Evolutionary conservation across 1,140 invertebrate genomes (phyloP), one percentile per base, ranked within the genome.

Genomic region (Nasonia giraulti): DNA sequence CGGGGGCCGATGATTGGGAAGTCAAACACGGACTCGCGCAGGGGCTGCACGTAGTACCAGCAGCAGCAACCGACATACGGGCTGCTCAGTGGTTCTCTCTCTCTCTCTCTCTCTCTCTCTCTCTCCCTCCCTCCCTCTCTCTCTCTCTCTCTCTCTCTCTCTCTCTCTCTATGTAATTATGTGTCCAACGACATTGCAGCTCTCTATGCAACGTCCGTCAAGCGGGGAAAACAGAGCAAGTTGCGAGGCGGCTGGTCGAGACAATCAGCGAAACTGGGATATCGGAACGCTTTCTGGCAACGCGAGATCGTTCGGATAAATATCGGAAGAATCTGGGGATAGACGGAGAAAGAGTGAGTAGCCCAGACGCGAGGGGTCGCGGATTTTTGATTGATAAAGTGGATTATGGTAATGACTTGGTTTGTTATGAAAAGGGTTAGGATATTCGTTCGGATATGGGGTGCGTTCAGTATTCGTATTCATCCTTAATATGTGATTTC

Each of bases 1-100:
- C 80, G 44, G 74, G 85, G 76, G 80, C 76, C 50, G 84, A 78
- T 82, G 84, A 86, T 86, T 86, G 85, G 69, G 85, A 86, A 86
- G 80, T 82, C 75, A 86, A 86, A 86, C 85, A 86, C 17, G 74
- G 82, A 75, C 82, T 71, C 31, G 12, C 33, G 33, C 62, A 55
- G 62, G 74, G 27, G 23, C 31, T 27, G 31, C 17, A 55, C 23
- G 73, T 55, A 55, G 62, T 37, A 17, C 62, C 82, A 83, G 82
- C 31, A 75, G 37, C 27, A 77, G 50, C 17, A n/a, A 23, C 27
- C n/a, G 6, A 69, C 55, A 81, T 85, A 37, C 55, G 84, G 74
- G 74, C 79, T 69, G 73, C 17, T 31, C 69, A 33, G 33, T 37
- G 11, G 74, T 44, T 44, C 27, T 14, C n/a, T 78, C 76, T 78